Base-by-base conservation (phyloP, 2,797 vertebrate genomes). In the Steatocranus sp. region DNA sequence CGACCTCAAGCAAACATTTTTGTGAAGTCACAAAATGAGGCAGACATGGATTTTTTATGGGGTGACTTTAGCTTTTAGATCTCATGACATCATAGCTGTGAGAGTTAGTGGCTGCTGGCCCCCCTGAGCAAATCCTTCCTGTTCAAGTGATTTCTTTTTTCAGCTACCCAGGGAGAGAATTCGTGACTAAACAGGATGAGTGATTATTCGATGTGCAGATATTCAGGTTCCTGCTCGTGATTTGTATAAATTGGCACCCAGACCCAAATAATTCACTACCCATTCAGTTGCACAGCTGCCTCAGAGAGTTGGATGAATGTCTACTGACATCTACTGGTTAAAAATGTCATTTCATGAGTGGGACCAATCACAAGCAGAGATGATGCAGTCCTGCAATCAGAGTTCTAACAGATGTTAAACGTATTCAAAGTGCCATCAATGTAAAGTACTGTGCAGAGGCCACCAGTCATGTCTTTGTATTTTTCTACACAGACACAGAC, bases 241-340 rank as follows among this genome's bases (percentile, higher is more conserved):
- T 86, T 83, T 86, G 63, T 79, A 46, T 63, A 83, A 83, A 76
- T 89, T 75, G 83, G 75, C 43, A 83, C 68, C 83, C 81, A 86
- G 79, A 77, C 58, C 63, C 25, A 80, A 89, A 89, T 88, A 84
- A 87, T 78, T 84, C 74, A 84, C 77, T 49, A 76, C 56, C 63
- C 58, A 68, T 73, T 70, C 54, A 81, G 8, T 51, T 48, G 54
- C 23, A 74, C 73, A 63, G 76, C 80, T 48, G 58, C 51, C 54
- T 68, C 27, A 46, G 70, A 76, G 49, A 14, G 4, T 36, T 38
- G 11, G 17, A 51, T 82, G 87, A 87, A 85, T 43, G 85, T 85
- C 43, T 90, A 92, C 88, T 94, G 92, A 91, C 91, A 93, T 82
- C 95, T 94, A 86, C 83, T 87, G 95, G 92, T 41, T 0, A 2